Evolutionary conservation across 1,140 invertebrate species (phyloP).

Genomic region (Ditylenchus dipsaci): DNA sequence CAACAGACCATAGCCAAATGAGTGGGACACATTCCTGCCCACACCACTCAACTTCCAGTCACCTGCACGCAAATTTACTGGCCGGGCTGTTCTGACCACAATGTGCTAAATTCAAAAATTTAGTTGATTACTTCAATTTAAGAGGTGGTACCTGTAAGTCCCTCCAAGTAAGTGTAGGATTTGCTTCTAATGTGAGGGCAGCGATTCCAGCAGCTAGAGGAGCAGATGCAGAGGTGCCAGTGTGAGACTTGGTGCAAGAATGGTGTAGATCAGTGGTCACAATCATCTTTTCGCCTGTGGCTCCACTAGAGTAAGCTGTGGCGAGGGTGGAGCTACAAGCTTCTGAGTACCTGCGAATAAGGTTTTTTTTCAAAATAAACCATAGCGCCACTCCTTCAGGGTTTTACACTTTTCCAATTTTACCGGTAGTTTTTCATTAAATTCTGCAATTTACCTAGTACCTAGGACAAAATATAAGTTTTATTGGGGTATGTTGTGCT

Average conservation of each 20-base stretch:
- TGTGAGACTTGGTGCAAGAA: conserved; percentile 61
- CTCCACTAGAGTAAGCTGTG: conserved; percentile 75
- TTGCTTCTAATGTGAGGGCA: conserved; percentile 65
- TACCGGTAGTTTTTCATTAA: too few relatives aligned
- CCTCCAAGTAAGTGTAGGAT: conserved; percentile 59
- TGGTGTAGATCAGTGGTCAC: conserved; percentile 88
- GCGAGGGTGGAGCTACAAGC: conserved; percentile 91
- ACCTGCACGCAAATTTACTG: conserved; percentile 35
- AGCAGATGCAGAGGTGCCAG: conserved; percentile 51
- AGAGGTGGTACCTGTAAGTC: conserved; percentile 59
- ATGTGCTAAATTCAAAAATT: conserved; percentile 34
- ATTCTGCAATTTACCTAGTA: too few relatives aligned
- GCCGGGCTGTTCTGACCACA: conserved; percentile 43
- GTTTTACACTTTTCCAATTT: too few relatives aligned
- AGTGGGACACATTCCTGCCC: conserved; percentile 67
- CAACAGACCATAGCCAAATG: conserved; percentile 91
- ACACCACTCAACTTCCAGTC: conserved; percentile 47
- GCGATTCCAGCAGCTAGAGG: conserved; percentile 62
- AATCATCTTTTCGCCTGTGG: conserved; percentile 56
- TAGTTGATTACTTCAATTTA: background rate
- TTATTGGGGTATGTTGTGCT: background rate
- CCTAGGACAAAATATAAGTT: conserved; percentile 64
- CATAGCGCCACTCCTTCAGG: too few relatives aligned
- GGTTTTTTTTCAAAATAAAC: too few relatives aligned
- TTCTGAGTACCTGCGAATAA: conserved; percentile 71